Conservation (phyloP, 2,797 vertebrate species). For the Microcaecilia unicolor region DNA sequence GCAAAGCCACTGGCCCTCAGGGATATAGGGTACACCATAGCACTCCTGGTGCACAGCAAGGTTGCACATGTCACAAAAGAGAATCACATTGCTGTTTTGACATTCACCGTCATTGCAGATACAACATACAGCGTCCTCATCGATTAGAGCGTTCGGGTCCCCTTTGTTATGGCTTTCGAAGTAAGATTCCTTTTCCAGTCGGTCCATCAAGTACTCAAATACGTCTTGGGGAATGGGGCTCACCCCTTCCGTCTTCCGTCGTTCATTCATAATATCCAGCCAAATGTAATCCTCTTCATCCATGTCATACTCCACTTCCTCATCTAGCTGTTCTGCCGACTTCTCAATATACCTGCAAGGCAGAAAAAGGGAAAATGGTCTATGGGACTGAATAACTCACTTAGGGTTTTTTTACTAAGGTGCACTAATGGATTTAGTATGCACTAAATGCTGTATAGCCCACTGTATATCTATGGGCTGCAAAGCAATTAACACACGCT, state of each 20-base stretch:
- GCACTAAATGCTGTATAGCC: too few species aligned
- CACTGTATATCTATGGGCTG: too few species aligned
- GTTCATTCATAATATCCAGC: slow-evolving; percentile 97
- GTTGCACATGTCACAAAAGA: slow-evolving; percentile 99
- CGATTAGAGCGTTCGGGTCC: slow-evolving; percentile 88
- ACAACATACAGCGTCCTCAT: slow-evolving; percentile 94
- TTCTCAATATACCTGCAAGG: slow-evolving; percentile 89
- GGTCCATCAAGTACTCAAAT: slow-evolving; percentile 96
- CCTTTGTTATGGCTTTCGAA: slow-evolving; percentile 98
- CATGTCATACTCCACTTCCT: slow-evolving; percentile 96
- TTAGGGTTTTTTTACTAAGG: too few species aligned
- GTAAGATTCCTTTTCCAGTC: slow-evolving; percentile 95
- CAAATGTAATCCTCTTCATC: slow-evolving; percentile 98
- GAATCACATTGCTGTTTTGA: slow-evolving; percentile 97
- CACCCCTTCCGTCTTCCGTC: slow-evolving; percentile 82
- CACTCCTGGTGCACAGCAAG: slow-evolving; percentile 97
- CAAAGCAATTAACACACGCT: too few species aligned
- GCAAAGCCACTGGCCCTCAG: slow-evolving; percentile 96
- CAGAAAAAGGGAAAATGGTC: too few species aligned
- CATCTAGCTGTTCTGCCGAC: slow-evolving; percentile 92
- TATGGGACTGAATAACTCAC: too few species aligned
- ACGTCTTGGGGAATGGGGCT: slow-evolving; percentile 91
- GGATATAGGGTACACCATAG: slow-evolving; percentile 96
- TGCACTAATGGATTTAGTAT: too few species aligned
- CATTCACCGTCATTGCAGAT: slow-evolving; percentile 97